Percentiles rank a stretch among this genome's conserved stretches.
Conservation (phyloP, 2,113 vertebrate species). For the Garra rufa region DNA sequence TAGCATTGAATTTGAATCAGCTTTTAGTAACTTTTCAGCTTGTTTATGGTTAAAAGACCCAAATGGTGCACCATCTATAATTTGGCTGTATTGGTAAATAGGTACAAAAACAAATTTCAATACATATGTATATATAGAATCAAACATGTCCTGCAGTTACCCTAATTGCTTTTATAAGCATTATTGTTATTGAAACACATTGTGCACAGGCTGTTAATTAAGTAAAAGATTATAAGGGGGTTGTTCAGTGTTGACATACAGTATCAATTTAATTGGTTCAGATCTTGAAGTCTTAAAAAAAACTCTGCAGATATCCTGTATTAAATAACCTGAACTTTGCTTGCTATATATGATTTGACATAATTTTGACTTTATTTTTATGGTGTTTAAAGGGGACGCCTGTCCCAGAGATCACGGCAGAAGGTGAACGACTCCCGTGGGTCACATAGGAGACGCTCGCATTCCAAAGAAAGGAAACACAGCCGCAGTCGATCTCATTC, state of each 20-base stretch:
- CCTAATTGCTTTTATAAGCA: no score
- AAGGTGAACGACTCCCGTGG: slow-evolving; percentile 79
- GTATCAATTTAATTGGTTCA: neutral
- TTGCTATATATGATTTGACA: neutral
- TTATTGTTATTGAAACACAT: no score
- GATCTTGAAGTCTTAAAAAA: neutral
- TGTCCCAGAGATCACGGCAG: slow-evolving; percentile 78
- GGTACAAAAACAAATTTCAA: no score
- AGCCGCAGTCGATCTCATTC: slow-evolving; percentile 86
- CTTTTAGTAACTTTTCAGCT: no score
- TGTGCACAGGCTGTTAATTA: no score
- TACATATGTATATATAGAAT: no score
- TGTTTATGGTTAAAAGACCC: no score
- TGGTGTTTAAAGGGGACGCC: slow-evolving; percentile 73
- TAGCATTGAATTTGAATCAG: no score
- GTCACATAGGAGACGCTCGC: slow-evolving; percentile 86
- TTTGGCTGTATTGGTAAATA: no score
- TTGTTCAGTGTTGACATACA: neutral
- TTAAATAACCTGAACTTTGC: neutral
- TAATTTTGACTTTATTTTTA: neutral
- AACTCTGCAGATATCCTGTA: neutral
- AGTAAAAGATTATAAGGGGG: no score
- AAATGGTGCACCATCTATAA: no score
- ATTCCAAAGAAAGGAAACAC: slow-evolving; percentile 82
- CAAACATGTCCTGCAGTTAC: no score